Percentiles rank a stretch among this genome's conserved stretches.
phyloP scores from a whole-genome alignment of 2,888 invertebrate species.

The Ormyrus pomaceus region DNA sequence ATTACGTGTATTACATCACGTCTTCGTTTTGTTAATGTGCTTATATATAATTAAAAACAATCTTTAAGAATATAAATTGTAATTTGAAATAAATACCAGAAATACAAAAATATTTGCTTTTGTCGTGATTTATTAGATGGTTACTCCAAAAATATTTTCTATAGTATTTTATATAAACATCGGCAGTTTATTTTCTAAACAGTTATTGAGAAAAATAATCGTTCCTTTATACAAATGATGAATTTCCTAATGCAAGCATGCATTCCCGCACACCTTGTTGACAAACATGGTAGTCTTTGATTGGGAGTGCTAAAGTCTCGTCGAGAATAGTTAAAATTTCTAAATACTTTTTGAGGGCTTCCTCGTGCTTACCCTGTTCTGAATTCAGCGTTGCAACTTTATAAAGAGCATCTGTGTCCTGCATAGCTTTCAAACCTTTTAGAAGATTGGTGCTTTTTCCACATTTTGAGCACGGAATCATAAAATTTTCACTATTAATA shows the following conservation, averaged over 20 bases:
- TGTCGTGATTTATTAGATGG: neutral
- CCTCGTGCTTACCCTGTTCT: constrained; percentile 80
- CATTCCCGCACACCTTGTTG: constrained; percentile 84
- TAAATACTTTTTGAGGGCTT: constrained; percentile 81
- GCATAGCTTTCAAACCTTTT: constrained; percentile 84
- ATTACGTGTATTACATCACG: constrained; percentile 46
- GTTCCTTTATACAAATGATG: constrained; percentile 33
- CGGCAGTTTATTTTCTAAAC: neutral
- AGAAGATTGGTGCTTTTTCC: constrained; percentile 84
- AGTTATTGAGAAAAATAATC: neutral
- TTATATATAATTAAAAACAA: constrained; percentile 47
- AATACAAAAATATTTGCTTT: constrained; percentile 39
- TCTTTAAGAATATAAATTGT: constrained; percentile 47
- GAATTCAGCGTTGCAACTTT: constrained; percentile 80
- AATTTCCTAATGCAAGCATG: constrained; percentile 82
- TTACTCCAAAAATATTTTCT: neutral
- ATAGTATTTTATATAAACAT: constrained; percentile 10
- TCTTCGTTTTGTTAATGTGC: constrained; percentile 47
- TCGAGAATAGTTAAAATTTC: constrained; percentile 83
- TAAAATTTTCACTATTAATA: constrained; percentile 82
- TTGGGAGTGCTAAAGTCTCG: constrained; percentile 83
- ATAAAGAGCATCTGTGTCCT: constrained; percentile 85
- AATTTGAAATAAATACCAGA: constrained; percentile 48
- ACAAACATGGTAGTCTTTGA: constrained; percentile 85
- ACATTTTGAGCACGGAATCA: constrained; percentile 83